Conservation (phyloP, 2,113 vertebrate genomes). For the Chionodraco myersi region DNA sequence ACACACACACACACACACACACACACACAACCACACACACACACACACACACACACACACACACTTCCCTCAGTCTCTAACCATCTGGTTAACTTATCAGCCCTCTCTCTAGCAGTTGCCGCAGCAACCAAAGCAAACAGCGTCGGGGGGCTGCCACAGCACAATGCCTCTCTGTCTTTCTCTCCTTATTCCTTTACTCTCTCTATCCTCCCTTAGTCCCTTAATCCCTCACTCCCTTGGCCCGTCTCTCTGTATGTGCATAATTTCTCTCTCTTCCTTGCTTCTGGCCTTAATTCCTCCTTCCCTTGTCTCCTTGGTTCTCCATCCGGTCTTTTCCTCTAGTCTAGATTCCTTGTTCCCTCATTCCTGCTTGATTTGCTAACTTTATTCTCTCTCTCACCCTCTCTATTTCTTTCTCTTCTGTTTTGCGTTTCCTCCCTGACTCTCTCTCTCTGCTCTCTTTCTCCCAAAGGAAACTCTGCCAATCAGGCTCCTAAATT, state of each 20-base stretch:
- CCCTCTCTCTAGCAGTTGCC: slow-evolving; percentile 53
- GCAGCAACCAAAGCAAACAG: slow-evolving; percentile 73
- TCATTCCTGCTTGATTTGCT: background rate
- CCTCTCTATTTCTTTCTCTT: background rate
- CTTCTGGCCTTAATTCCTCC: slow-evolving; percentile 15
- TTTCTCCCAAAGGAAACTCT: slow-evolving; percentile 53
- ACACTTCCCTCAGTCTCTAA: slow-evolving; percentile 54
- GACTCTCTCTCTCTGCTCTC: slow-evolving; percentile 26
- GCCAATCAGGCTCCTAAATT: slow-evolving; percentile 63
- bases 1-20: background rate
- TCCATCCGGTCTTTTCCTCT: slow-evolving; percentile 2
- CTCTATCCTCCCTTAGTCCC: slow-evolving; percentile 52
- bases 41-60: slow-evolving; percentile 25
- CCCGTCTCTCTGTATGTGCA: slow-evolving; percentile 56
- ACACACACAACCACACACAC: slow-evolving; percentile 25
- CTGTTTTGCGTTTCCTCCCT: slow-evolving; percentile 17
- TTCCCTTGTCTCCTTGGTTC: slow-evolving; percentile 9
- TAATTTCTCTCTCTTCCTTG: slow-evolving; percentile 49
- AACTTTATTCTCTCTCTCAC: background rate
- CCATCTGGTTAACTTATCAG: slow-evolving; percentile 83
- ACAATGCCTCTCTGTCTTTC: slow-evolving; percentile 77
- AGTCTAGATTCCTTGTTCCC: slow-evolving; percentile 2
- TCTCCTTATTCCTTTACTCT: slow-evolving; percentile 52
- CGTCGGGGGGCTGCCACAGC: slow-evolving; percentile 61
- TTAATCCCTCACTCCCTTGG: slow-evolving; percentile 53